Evolutionary conservation across 2,888 invertebrate genomes (phyloP).

Genomic region (Philereme vetulata): DNA sequence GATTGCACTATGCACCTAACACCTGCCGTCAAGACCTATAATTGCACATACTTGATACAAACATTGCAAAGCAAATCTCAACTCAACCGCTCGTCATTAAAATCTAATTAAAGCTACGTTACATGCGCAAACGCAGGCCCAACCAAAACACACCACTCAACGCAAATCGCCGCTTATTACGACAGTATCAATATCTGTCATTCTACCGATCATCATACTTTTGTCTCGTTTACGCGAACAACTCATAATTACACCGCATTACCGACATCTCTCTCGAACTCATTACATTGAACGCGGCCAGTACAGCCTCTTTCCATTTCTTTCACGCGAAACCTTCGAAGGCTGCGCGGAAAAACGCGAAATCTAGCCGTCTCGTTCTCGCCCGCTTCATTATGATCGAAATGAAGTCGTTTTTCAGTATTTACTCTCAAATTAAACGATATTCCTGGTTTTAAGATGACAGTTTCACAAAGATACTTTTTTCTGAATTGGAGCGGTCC

Average conservation of each 20-base stretch:
- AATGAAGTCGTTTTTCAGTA: constrained; percentile 62
- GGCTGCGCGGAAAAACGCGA: constrained; percentile 49
- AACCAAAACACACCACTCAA: constrained; percentile 55
- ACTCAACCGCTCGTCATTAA: constrained; percentile 65
- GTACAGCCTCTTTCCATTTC: constrained; percentile 69
- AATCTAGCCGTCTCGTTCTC: constrained; percentile 60
- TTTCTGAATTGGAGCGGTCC: constrained; percentile 64
- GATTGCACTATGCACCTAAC: constrained; percentile 25
- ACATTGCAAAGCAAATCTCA: constrained; percentile 42
- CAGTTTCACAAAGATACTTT: constrained; percentile 59
- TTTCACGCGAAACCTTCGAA: constrained; percentile 63
- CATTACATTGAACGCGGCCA: constrained; percentile 71
- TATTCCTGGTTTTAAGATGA: constrained; percentile 62
- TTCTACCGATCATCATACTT: constrained; percentile 75
- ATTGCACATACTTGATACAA: constrained; percentile 8
- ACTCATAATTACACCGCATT: constrained; percentile 72
- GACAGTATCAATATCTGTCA: constrained; percentile 81
- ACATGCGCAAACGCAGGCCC: constrained; percentile 53
- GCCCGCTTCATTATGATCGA: constrained; percentile 46
- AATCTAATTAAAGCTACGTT: constrained; percentile 71
- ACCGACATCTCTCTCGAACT: constrained; percentile 76
- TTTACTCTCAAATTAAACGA: constrained; percentile 56
- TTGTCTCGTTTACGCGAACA: constrained; percentile 78
- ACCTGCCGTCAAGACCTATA: constrained; percentile 28
- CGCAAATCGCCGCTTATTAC: constrained; percentile 69